Percentiles rank a stretch among this genome's conserved stretches.
These are phyloP conservation scores for Neocrepidodera transversa DNA, from an alignment of 2,888 invertebrate genomes.

Conservation along the genomic window DNA sequence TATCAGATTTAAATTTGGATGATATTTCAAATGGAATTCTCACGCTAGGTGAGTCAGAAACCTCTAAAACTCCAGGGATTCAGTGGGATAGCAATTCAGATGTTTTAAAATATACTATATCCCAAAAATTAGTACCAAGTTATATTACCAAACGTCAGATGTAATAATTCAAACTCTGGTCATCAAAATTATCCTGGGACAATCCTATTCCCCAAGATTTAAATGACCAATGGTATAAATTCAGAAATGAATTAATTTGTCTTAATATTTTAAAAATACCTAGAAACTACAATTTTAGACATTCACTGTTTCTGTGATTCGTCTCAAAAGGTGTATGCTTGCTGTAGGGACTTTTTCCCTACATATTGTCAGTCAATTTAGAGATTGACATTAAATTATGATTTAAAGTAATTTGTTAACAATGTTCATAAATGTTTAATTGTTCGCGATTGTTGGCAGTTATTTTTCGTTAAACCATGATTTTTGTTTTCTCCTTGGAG, in stretches of 20 bases:
- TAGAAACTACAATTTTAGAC: neutral
- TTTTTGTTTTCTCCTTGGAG: no score
- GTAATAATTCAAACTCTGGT: no score
- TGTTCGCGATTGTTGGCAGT: no score
- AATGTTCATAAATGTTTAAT: no score
- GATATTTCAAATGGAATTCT: neutral
- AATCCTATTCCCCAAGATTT: slow-evolving; percentile 4
- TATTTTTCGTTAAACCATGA: no score
- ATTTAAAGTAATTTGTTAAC: no score
- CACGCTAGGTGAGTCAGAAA: slow-evolving; percentile 5
- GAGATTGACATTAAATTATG: no score
- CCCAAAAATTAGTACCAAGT: neutral
- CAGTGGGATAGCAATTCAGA: neutral
- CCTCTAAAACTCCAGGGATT: slow-evolving; percentile 14
- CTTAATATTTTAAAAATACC: slow-evolving; percentile 15
- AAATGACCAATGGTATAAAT: slow-evolving; percentile 1
- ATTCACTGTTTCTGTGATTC: slow-evolving; percentile 21
- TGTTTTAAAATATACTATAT: neutral
- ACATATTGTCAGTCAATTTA: no score
- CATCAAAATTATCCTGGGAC: slow-evolving; percentile 8
- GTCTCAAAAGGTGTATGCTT: neutral
- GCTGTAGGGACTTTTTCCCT: no score
- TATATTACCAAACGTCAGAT: no score
- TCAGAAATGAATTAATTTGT: neutral
- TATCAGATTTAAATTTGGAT: no score